Evolutionary conservation across 2,888 invertebrate genomes (phyloP).

Genomic region (Spodoptera exigua): DNA sequence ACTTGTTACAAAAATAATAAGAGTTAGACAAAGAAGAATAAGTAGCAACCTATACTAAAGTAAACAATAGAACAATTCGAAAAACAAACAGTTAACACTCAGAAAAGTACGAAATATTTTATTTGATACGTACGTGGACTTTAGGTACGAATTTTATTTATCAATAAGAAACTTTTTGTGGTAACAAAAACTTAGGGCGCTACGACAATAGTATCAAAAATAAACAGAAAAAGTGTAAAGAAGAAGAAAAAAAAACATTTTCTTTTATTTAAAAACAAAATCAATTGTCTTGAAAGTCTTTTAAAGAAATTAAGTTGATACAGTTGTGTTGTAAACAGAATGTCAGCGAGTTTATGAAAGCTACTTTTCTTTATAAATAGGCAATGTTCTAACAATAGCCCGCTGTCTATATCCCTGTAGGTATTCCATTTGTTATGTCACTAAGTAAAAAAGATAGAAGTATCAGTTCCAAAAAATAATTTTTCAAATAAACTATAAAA

Average conservation of each 20-base stretch:
- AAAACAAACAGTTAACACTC: too few species aligned
- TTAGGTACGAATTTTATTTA: too few species aligned
- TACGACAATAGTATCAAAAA: too few species aligned
- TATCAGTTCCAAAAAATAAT: too few species aligned
- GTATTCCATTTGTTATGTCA: slow-evolving; percentile 25
- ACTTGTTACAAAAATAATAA: too few species aligned
- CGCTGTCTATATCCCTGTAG: slow-evolving; percentile 42
- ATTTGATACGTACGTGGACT: not conserved
- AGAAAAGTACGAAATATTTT: slow-evolving; percentile 1
- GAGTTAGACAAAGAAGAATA: too few species aligned
- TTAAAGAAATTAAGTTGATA: slow-evolving; percentile 2
- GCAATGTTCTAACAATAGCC: slow-evolving; percentile 53
- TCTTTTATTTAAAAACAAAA: slow-evolving; percentile 5
- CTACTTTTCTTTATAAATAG: slow-evolving; percentile 46
- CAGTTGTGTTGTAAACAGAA: slow-evolving; percentile 26
- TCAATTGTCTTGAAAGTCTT: not conserved
- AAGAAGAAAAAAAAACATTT: not conserved
- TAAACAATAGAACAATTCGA: too few species aligned
- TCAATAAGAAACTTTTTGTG: too few species aligned
- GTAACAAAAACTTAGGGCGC: too few species aligned
- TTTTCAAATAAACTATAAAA: too few species aligned
- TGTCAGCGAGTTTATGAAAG: slow-evolving; percentile 24
- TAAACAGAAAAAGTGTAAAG: not conserved
- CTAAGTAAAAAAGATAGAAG: slow-evolving; percentile 14
- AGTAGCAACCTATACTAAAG: too few species aligned